A percentile compares a stretch with the other conserved stretches of the same genome.
Conservation (phyloP, 2,113 vertebrate genomes). For the Pollachius pollachius region DNA sequence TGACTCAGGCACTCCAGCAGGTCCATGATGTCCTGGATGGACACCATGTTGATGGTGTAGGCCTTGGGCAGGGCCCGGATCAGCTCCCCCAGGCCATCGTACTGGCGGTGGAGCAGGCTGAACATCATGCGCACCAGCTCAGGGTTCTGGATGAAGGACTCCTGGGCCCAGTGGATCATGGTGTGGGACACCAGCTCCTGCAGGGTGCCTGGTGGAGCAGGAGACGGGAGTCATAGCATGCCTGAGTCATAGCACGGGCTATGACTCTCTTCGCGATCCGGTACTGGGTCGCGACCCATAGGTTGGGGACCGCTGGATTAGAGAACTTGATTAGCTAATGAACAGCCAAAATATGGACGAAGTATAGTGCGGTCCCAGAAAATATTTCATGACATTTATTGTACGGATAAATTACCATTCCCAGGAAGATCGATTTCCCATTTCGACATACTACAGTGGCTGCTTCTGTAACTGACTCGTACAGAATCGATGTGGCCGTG, state of each 20-base stretch:
- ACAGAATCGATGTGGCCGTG: no score
- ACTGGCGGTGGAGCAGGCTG: constrained; percentile 91
- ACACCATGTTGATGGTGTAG: constrained; percentile 86
- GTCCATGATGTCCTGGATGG: constrained; percentile 86
- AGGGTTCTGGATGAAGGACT: constrained; percentile 92
- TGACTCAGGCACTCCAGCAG: constrained; percentile 90
- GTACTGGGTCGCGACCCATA: no score
- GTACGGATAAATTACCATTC: no score
- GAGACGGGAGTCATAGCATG: not conserved
- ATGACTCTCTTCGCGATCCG: no score
- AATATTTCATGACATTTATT: no score
- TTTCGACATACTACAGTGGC: not conserved
- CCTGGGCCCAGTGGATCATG: constrained; percentile 93
- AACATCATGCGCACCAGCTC: constrained; percentile 95
- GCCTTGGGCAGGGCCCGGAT: constrained; percentile 88
- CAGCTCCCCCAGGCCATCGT: constrained; percentile 88
- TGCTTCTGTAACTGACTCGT: not conserved
- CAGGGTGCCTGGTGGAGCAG: constrained; percentile 72
- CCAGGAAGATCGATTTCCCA: no score
- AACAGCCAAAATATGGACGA: no score
- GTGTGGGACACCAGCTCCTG: constrained; percentile 94
- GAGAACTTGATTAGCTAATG: no score
- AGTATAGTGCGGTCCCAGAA: no score
- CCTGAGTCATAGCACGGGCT: no score
- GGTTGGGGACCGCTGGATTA: no score